Base-by-base conservation (phyloP, 92 coral and sea anemone species). In the Porites divaricata region DNA sequence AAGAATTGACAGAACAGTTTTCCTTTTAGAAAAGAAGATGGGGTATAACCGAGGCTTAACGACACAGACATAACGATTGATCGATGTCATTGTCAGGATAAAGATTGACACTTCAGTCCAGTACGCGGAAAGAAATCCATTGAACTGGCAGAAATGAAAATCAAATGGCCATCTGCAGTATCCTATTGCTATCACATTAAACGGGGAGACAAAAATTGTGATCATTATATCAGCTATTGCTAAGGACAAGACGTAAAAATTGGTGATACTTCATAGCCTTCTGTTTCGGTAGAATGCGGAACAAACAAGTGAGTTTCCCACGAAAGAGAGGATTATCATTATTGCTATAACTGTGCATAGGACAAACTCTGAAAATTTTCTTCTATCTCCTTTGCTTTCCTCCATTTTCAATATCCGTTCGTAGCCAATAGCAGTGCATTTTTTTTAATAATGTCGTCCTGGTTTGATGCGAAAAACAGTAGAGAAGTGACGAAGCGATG, bases 1-100 rank as follows among this genome's bases (percentile, higher is more conserved):
- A 28, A 67, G 35, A 67, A 67, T 67, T 9, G 72, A 67, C 35
- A 67, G 17, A 67, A 67, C 28, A 22, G 72, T 67, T 67, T 67
- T 67, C 49, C 14, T 67, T 35, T 67, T 67, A 6, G 49, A 2
- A 67, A 24, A 67, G 16, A 25, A 67, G 9, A 67, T 2, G 4
- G 50, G 49, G 25, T 67, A 67, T 23, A 23, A 45, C 49, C 8
- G 35, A 19, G 50, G 72, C 49, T 67, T 67, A 5, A 67, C 72
- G 15, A 67, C 72, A 20, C 72, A 67, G 16, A 67, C 22, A 28
- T 67, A 67, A 22, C 72, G 72, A 67, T 67, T 67, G 6, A 67
- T 10, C 41, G 72, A 23, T 67, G 72, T 67, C 49, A 67, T 23
- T 15, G 72, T 28, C 35, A 67, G 72, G 9, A 67, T 22, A 9